Conservation (phyloP, 2,113 vertebrate genomes). For the Cercopithecus mona region DNA sequence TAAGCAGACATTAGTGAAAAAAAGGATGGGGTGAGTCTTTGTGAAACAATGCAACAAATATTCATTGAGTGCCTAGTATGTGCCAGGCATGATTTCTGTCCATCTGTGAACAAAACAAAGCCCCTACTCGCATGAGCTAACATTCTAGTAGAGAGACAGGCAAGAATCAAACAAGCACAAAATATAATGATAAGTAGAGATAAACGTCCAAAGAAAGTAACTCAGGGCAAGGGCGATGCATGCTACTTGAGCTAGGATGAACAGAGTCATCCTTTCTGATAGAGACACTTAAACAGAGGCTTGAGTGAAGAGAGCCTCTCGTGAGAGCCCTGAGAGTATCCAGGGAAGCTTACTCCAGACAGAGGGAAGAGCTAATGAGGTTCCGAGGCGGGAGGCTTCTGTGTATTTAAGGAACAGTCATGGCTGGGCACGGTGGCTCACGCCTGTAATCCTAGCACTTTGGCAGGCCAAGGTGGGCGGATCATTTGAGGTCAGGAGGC, state of each 20-base stretch:
- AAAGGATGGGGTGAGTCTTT: neutral
- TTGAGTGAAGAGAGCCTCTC: neutral
- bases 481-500: too few species aligned
- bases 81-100: neutral
- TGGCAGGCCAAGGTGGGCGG: too few species aligned
- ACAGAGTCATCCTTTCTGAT: neutral
- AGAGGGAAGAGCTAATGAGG: neutral
- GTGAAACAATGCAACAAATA: neutral
- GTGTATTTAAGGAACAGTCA: neutral
- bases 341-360: neutral
- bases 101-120: neutral
- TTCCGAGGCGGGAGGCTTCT: neutral
- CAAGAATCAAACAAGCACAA: neutral
- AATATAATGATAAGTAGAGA: neutral
- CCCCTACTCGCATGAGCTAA: neutral
- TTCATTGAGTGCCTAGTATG: neutral
- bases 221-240: accelerated
- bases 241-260: neutral
- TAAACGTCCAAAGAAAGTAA: neutral
- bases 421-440: too few species aligned
- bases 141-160: neutral
- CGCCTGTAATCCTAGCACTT: too few species aligned
- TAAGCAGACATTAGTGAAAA: neutral
- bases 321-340: too few species aligned
- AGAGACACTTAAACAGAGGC: neutral